A percentile compares a stretch with the other conserved stretches of the same genome.
These are phyloP conservation scores for Temnothorax ravouxi DNA, from an alignment of 2,888 invertebrate species.

Conservation along the genomic window DNA sequence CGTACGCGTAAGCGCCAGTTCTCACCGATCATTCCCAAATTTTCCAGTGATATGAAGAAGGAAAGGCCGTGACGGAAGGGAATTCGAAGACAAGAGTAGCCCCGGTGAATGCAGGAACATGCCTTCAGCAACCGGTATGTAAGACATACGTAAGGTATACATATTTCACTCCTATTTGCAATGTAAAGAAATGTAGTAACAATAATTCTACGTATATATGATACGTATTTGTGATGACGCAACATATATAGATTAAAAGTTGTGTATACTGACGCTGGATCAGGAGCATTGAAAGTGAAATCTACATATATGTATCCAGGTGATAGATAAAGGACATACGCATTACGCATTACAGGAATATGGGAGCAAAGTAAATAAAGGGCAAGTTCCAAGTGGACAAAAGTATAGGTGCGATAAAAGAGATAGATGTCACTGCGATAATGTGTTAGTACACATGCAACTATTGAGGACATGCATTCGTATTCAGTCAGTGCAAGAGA, in stretches of 20 bases:
- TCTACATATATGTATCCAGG: constrained; percentile 32
- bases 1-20: neutral
- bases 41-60: constrained; percentile 81
- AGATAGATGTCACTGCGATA: constrained; percentile 62
- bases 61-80: constrained; percentile 73
- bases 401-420: constrained; percentile 62
- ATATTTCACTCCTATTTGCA: neutral
- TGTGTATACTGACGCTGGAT: constrained; percentile 20
- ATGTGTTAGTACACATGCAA: constrained; percentile 74
- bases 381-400: constrained; percentile 64
- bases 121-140: constrained; percentile 83
- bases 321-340: constrained; percentile 67
- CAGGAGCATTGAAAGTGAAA: constrained; percentile 57
- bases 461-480: constrained; percentile 72
- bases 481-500: constrained; percentile 71
- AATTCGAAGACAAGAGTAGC: constrained; percentile 70
- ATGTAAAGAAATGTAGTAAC: neutral
- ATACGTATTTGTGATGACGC: neutral
- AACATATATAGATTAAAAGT: constrained; percentile 53
- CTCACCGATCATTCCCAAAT: constrained; percentile 42
- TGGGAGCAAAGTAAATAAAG: constrained; percentile 66
- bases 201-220: neutral
- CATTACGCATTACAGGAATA: constrained; percentile 77
- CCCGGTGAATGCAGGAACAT: constrained; percentile 75
- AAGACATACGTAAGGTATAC: neutral